phyloP scores from a whole-genome alignment of 2,113 vertebrate genomes.

The Pleuronectes platessa region DNA sequence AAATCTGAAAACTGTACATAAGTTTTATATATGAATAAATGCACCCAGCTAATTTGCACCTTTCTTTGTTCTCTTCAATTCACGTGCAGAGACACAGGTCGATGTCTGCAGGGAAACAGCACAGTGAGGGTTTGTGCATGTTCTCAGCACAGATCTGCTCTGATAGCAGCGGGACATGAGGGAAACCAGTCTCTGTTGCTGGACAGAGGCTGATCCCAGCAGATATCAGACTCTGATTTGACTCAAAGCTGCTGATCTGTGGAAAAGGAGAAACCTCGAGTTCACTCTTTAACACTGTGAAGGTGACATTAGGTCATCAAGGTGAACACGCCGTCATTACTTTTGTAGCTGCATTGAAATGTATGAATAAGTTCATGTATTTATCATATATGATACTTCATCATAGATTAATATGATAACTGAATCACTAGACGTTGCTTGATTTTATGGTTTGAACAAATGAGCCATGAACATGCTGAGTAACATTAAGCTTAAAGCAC shows the following conservation, averaged over 20 bases:
- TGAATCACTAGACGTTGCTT: too few species aligned
- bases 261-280: constrained; percentile 18
- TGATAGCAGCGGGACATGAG: constrained; percentile 47
- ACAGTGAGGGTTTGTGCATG: neutral
- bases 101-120: neutral
- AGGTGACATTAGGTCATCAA: neutral
- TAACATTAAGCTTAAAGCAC: too few species aligned
- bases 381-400: neutral
- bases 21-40: too few species aligned
- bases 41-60: too few species aligned
- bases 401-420: too few species aligned
- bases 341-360: neutral
- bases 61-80: too few species aligned
- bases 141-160: constrained; percentile 59
- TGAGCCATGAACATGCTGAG: too few species aligned
- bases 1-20: too few species aligned
- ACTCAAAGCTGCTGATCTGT: constrained; percentile 74
- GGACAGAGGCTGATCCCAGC: constrained; percentile 61
- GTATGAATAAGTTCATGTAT: too few species aligned
- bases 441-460: neutral
- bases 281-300: constrained; percentile 7
- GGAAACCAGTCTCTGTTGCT: constrained; percentile 36
- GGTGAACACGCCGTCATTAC: neutral
- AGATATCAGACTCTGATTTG: constrained; percentile 72
- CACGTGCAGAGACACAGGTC: too few species aligned